Evolutionary conservation across 2,797 vertebrate species (phyloP), one percentile per base, ranked within the genome.

Genomic region (Borostomias antarcticus): DNA sequence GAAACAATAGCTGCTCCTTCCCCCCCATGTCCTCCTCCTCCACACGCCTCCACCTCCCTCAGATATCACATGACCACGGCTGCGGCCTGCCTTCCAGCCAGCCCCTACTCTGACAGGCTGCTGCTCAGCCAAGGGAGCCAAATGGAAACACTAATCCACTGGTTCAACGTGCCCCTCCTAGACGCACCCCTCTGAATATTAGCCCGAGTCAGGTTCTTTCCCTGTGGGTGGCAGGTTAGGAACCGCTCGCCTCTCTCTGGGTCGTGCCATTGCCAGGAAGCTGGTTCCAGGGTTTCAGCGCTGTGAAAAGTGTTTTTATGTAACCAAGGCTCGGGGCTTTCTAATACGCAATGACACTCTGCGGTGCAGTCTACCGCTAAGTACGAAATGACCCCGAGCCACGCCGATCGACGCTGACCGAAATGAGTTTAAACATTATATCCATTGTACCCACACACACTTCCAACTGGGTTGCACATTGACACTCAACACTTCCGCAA

Each of bases 1-100:
- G 73, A 85, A 84, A 89, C 84, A 86, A 88, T 78, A 74, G 76
- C 77, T 64, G 70, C 66, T 70, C 43, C 69, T 53, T 66, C 64
- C 37, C 58, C 5, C n/a, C 40, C 40, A 5, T 72, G 70, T 78
- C 74, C 23, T 71, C 2, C 33, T 10, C 33, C 33, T 35, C 1
- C 43, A 17, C 43, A 8, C 43, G 15, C 15, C 3, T 19, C 45
- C 8, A 4, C 5, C 0, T n/a, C 70, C 71, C n/a, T 70, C 40
- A 70, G 75, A 66, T 80, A 86, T 89, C 84, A 86, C 80, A 82
- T 85, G 85, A 84, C 85, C 73, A 8, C 13, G 15, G 73, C 61
- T 81, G 64, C 58, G 65, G 70, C 76, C 78, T 56, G 75, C 71
- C 75, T 83, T 81, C 72, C 80, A 87, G 79, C n/a, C 40, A 85